Evolutionary conservation across 2,113 vertebrate species (phyloP).

Genomic region (Indicator indicator): DNA sequence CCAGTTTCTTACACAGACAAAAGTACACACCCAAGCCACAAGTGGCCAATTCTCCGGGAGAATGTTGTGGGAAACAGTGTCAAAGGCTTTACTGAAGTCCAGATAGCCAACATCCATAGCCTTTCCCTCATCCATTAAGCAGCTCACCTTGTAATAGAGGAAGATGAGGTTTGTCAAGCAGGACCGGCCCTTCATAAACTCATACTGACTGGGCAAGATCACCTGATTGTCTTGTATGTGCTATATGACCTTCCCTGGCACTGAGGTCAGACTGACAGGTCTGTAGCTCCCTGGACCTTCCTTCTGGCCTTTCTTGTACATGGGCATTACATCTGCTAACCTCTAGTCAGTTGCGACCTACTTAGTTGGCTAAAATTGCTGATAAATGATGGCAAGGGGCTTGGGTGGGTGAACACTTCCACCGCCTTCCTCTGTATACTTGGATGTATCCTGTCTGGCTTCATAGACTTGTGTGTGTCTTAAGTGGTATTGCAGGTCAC

Average conservation of each 20-base stretch:
- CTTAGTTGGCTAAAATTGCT: background rate
- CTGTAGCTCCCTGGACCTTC: background rate
- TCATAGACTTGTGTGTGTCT: fast-evolving
- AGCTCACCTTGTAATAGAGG: background rate
- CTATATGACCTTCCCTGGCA: background rate
- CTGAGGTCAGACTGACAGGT: background rate
- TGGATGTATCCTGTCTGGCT: background rate
- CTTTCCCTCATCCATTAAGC: background rate
- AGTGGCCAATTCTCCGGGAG: background rate
- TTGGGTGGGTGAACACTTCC: background rate
- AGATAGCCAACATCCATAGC: background rate
- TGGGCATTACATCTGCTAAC: background rate
- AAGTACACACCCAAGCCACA: fast-evolving
- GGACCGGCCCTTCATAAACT: background rate
- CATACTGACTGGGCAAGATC: background rate
- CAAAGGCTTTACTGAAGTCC: background rate
- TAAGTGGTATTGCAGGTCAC: background rate
- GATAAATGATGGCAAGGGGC: background rate
- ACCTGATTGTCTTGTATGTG: background rate
- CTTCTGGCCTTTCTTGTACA: background rate
- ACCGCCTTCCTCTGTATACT: background rate
- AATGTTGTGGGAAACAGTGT: background rate
- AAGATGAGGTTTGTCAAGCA: background rate
- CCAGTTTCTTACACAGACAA: background rate
- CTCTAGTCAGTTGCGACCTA: background rate